phyloP scores from a whole-genome alignment of 1,140 invertebrate species.

The Bacillus rossius region DNA sequence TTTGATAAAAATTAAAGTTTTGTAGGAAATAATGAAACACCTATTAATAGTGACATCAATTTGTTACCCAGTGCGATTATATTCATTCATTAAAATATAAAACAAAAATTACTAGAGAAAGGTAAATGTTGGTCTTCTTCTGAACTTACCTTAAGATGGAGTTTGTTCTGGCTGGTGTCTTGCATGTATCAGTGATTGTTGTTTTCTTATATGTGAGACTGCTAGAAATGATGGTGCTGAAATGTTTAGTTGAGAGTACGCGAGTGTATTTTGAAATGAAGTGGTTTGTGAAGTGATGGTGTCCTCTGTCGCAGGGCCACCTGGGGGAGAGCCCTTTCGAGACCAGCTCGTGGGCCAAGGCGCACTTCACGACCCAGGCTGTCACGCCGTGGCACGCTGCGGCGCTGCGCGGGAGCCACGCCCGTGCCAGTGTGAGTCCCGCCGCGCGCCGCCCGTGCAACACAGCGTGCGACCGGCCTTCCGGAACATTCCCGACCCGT shows the following conservation, averaged over 20 bases:
- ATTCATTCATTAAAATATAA: too few relatives aligned
- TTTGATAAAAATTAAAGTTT: too few relatives aligned
- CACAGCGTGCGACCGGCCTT: neutral
- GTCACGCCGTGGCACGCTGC: conserved; percentile 4
- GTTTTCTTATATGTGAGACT: neutral
- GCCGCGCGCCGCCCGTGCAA: neutral
- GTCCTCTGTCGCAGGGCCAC: conserved; percentile 43
- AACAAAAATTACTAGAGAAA: too few relatives aligned
- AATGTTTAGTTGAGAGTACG: neutral
- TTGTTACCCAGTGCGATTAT: too few relatives aligned
- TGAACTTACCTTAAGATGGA: too few relatives aligned
- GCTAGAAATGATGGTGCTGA: neutral
- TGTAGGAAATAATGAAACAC: too few relatives aligned
- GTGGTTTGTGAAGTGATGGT: too few relatives aligned
- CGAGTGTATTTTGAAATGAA: neutral
- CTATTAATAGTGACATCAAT: too few relatives aligned
- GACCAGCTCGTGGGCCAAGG: conserved; percentile 44
- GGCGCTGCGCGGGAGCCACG: conserved; percentile 3
- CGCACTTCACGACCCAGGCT: conserved; percentile 34
- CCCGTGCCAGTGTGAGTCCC: conserved; percentile 2
- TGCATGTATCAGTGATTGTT: too few relatives aligned
- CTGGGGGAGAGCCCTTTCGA: conserved; percentile 46
- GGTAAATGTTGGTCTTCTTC: too few relatives aligned
- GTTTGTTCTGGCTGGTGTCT: too few relatives aligned
- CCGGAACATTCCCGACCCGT: neutral